phyloP scores from a whole-genome alignment of 2,113 vertebrate species.

The Epinephelus moara region DNA sequence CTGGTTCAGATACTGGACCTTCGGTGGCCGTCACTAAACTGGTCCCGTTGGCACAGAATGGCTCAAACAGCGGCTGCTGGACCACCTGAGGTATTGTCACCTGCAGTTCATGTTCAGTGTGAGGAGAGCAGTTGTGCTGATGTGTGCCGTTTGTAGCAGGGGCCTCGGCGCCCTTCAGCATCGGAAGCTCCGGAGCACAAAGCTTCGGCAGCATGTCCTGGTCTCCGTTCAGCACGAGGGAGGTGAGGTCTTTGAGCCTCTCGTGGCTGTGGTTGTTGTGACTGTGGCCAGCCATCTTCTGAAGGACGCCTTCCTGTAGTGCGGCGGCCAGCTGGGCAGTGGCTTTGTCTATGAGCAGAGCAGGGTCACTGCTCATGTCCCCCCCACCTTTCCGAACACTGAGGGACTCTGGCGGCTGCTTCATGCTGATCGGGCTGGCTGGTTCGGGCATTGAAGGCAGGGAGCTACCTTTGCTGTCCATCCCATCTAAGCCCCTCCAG shows the following conservation, averaged over 20 bases:
- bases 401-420: constrained; percentile 92
- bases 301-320: constrained; percentile 91
- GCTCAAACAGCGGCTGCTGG: constrained; percentile 86
- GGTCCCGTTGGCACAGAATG: constrained; percentile 86
- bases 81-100: constrained; percentile 94
- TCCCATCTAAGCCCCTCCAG: constrained; percentile 80
- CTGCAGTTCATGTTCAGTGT: constrained; percentile 89
- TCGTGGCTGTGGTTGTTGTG: constrained; percentile 86
- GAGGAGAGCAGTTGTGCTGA: constrained; percentile 85
- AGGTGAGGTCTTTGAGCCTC: constrained; percentile 93
- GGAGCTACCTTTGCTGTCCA: constrained; percentile 88
- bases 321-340: constrained; percentile 89
- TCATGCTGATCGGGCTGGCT: constrained; percentile 91
- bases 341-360: constrained; percentile 91
- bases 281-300: constrained; percentile 91
- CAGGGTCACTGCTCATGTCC: constrained; percentile 90
- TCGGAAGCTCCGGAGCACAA: constrained; percentile 85
- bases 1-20: constrained; percentile 52
- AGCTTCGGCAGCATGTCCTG: constrained; percentile 87
- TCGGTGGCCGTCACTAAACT: constrained; percentile 60
- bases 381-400: constrained; percentile 87
- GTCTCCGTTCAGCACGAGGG: constrained; percentile 93
- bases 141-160: constrained; percentile 84
- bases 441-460: constrained; percentile 89
- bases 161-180: constrained; percentile 88